These are phyloP conservation scores for Nerophis lumbriciformis DNA, from an alignment of 2,113 vertebrate species.

Conservation along the genomic window DNA sequence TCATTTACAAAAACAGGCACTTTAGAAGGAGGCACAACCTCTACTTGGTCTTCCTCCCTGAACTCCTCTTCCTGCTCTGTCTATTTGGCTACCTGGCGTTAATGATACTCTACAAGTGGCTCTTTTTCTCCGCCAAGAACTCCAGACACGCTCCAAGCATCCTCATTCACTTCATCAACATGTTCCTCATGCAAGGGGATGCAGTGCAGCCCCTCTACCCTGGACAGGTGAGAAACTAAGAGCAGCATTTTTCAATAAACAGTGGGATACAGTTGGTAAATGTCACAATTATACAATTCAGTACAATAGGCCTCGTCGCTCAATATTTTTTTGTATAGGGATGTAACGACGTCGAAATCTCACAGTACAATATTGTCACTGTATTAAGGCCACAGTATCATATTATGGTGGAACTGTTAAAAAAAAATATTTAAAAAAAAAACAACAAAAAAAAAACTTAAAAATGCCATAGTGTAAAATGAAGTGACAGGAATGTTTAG, in stretches of 20 bases:
- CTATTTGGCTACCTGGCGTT: slow-evolving; percentile 96
- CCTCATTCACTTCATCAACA: slow-evolving; percentile 94
- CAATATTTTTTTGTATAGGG: too few relatives aligned
- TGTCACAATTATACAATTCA: neutral
- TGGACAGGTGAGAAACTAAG: slow-evolving; percentile 78
- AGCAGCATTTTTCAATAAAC: neutral
- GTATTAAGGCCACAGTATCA: too few relatives aligned
- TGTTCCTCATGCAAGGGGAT: slow-evolving; percentile 85
- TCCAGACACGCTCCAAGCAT: slow-evolving; percentile 85
- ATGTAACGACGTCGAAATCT: too few relatives aligned
- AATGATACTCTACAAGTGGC: slow-evolving; percentile 94
- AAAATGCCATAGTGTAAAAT: too few relatives aligned
- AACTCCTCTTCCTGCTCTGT: slow-evolving; percentile 90
- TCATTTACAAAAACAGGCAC: slow-evolving; percentile 68
- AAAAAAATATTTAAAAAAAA: too few relatives aligned
- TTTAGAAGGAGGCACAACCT: slow-evolving; percentile 85
- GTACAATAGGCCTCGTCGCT: too few relatives aligned
- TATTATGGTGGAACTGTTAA: too few relatives aligned
- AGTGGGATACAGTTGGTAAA: neutral
- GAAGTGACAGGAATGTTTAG: too few relatives aligned
- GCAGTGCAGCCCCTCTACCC: slow-evolving; percentile 66
- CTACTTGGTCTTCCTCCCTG: slow-evolving; percentile 86
- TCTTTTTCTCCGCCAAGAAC: slow-evolving; percentile 73
- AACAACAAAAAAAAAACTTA: too few relatives aligned
- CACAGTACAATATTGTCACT: too few relatives aligned